Evolutionary conservation across 2,113 vertebrate genomes (phyloP).

Genomic region (Rhinogobius similis): DNA sequence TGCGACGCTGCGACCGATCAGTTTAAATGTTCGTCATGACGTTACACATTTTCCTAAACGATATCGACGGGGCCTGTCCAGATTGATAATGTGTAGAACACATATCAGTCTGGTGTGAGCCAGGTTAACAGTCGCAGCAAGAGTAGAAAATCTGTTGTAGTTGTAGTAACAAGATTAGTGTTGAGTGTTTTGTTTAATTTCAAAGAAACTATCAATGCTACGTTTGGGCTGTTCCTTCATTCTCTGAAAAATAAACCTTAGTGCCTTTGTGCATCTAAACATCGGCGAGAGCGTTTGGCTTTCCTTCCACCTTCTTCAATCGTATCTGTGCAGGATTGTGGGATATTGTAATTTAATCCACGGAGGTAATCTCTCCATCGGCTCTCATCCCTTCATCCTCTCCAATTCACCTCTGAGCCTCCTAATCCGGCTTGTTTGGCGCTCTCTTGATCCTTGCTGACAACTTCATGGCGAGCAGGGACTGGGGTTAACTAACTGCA

Average conservation of each 20-base stretch:
- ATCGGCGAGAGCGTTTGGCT: conserved; percentile 18
- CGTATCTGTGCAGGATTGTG: conserved; percentile 31
- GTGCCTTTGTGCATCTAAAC: background rate
- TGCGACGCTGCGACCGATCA: too few species aligned
- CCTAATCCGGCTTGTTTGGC: conserved; percentile 58
- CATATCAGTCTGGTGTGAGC: too few species aligned
- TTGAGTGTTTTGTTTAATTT: background rate
- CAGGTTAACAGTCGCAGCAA: too few species aligned
- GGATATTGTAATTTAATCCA: conserved; percentile 64
- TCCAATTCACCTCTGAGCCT: conserved; percentile 51
- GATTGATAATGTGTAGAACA: too few species aligned
- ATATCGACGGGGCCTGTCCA: too few species aligned
- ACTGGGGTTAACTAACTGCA: conserved; percentile 43
- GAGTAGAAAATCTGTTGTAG: too few species aligned
- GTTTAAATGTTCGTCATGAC: too few species aligned
- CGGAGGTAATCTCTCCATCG: conserved; percentile 51
- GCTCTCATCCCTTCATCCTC: conserved; percentile 55
- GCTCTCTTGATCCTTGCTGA: conserved; percentile 26
- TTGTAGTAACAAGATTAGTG: background rate
- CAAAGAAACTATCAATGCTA: background rate
- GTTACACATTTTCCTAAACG: too few species aligned
- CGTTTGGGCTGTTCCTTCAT: too few species aligned
- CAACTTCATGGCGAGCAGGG: conserved; percentile 29
- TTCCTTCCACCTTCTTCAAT: conserved; percentile 21
- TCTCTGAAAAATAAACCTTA: too few species aligned